Percentiles rank a stretch among this genome's conserved stretches.
Evolutionary conservation across 1,140 invertebrate genomes (phyloP).

Genomic region (Hetaerina americana): DNA sequence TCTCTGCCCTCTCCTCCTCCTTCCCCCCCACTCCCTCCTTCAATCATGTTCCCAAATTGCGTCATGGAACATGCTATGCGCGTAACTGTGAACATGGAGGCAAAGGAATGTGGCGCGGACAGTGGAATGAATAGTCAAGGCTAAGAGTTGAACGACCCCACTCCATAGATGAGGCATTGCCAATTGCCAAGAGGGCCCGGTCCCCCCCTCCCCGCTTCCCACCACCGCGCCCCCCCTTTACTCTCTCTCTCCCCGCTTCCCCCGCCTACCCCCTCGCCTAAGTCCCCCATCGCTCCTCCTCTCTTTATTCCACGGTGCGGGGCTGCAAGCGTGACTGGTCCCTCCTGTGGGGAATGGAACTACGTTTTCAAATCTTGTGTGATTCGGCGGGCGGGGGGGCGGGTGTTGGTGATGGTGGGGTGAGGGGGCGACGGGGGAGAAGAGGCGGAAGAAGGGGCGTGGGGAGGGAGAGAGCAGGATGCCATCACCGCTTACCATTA

Average conservation of each 20-base stretch:
- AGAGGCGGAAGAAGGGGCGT: too few species aligned
- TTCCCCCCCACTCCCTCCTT: background rate
- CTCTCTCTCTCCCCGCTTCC: background rate
- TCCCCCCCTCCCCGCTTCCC: background rate
- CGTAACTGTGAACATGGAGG: background rate
- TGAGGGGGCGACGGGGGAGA: too few species aligned
- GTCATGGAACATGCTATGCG: background rate
- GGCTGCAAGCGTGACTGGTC: too few species aligned
- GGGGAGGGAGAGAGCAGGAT: too few species aligned
- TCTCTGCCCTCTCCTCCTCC: too few species aligned
- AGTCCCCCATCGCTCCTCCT: too few species aligned
- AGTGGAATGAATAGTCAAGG: background rate
- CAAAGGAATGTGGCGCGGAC: background rate
- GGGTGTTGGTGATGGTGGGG: too few species aligned
- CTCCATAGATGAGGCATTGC: background rate
- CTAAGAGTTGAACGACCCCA: background rate
- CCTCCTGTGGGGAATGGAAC: too few species aligned
- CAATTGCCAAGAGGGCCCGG: background rate
- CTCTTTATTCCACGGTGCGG: too few species aligned
- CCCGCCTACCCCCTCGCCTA: background rate
- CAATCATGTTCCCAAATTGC: background rate
- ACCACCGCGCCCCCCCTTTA: background rate
- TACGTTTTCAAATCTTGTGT: too few species aligned
- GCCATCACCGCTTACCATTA: too few species aligned
- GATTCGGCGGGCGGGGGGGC: too few species aligned